Conservation (phyloP, 2,797 vertebrate genomes). For the Parotocinclus haroldoi region DNA sequence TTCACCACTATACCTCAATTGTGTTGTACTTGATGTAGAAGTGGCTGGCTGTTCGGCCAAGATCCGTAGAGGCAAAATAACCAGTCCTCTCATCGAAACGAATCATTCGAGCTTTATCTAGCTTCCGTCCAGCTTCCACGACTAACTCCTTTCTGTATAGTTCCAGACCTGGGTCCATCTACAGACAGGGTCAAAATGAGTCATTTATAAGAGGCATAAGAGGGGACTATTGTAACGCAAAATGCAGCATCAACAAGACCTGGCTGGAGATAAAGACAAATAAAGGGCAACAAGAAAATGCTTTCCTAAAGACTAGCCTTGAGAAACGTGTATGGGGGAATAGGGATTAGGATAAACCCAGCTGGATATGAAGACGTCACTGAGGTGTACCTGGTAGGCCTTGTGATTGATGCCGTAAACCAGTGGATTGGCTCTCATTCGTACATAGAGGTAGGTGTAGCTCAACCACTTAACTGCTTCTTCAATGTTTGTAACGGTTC, state of each 20-base stretch:
- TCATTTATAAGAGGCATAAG: background rate
- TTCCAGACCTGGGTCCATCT: slow-evolving; percentile 90
- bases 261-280: background rate
- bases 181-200: slow-evolving; percentile 1
- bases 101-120: slow-evolving; percentile 96
- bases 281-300: background rate
- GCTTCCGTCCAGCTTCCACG: slow-evolving; percentile 84
- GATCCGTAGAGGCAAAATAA: slow-evolving; percentile 93
- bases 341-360: background rate
- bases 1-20: slow-evolving; percentile 80
- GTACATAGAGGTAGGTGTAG: slow-evolving; percentile 96
- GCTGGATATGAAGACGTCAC: slow-evolving; percentile 11
- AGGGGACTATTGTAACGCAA: background rate
- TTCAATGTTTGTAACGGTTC: slow-evolving; percentile 95
- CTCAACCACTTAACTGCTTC: slow-evolving; percentile 98
- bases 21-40: slow-evolving; percentile 98
- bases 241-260: background rate
- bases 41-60: slow-evolving; percentile 95
- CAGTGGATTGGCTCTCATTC: slow-evolving; percentile 97
- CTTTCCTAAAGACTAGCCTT: background rate
- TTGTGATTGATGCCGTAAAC: slow-evolving; percentile 96
- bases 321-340: background rate
- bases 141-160: slow-evolving; percentile 89
- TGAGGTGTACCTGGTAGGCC: slow-evolving; percentile 81
- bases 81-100: slow-evolving; percentile 94